Conservation (phyloP, 1,140 invertebrate genomes). For the Thaumatotibia leucotreta region DNA sequence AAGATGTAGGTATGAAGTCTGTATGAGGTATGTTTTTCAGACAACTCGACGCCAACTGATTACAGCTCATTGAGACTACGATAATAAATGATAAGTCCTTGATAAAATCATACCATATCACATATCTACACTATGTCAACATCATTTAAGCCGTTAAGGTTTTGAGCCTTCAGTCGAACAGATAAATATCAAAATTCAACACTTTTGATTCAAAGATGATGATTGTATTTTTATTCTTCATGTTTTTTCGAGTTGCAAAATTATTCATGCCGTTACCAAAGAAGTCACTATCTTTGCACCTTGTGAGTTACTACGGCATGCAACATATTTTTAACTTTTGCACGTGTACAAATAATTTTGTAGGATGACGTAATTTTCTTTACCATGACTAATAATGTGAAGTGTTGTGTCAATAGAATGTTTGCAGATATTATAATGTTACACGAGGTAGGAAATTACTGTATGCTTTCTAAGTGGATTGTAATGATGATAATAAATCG, state of each 20-base stretch:
- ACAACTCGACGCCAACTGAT: neutral
- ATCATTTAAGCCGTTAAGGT: neutral
- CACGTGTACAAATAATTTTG: neutral
- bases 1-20: too few species aligned
- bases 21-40: neutral
- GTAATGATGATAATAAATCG: neutral
- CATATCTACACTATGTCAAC: neutral
- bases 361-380: neutral
- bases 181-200: neutral
- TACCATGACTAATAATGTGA: neutral
- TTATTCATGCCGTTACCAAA: too few species aligned
- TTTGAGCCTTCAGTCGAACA: neutral
- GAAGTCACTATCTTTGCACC: too few species aligned
- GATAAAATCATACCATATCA: conserved; percentile 4
- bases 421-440: neutral
- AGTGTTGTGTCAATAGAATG: neutral
- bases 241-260: neutral
- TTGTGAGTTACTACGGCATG: too few species aligned
- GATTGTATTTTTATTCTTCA: neutral
- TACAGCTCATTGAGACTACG: neutral
- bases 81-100: conserved; percentile 2
- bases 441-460: neutral
- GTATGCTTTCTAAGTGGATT: neutral
- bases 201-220: neutral
- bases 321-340: neutral